Evolutionary conservation across 2,113 vertebrate species (phyloP).

Genomic region (Gadus chalcogrammus): DNA sequence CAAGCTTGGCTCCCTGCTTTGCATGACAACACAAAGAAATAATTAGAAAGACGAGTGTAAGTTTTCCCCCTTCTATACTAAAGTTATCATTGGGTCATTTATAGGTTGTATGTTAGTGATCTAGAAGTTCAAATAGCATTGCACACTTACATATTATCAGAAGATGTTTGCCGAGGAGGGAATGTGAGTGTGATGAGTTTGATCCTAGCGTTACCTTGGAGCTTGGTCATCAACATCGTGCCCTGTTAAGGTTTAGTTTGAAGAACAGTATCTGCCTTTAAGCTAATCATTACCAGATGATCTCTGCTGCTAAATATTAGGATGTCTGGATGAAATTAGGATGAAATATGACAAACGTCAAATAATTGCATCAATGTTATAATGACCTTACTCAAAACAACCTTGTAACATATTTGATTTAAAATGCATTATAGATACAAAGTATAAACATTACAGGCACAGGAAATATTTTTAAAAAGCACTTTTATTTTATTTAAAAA

Average conservation of each 20-base stretch:
- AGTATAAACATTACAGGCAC: no score
- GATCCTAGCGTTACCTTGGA: slow-evolving; percentile 54
- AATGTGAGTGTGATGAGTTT: background rate
- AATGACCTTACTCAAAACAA: background rate
- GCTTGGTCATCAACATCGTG: slow-evolving; percentile 61
- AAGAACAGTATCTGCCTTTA: background rate
- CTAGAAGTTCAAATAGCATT: no score
- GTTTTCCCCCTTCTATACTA: background rate
- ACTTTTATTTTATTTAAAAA: slow-evolving; percentile 66
- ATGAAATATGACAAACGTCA: no score
- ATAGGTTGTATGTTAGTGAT: background rate
- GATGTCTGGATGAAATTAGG: no score
- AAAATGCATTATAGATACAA: slow-evolving; percentile 1
- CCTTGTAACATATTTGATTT: background rate
- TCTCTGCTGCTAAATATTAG: background rate
- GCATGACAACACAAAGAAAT: background rate
- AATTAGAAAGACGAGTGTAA: background rate
- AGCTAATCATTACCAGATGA: background rate
- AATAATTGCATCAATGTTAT: background rate
- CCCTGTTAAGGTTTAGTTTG: slow-evolving; percentile 68
- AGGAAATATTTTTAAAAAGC: slow-evolving; percentile 53
- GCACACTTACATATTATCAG: background rate
- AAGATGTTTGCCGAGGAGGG: background rate
- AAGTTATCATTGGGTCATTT: background rate
- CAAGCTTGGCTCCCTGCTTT: background rate